Evolutionary conservation across 2,888 invertebrate species (phyloP).

Genomic region (Hyalella azteca): DNA sequence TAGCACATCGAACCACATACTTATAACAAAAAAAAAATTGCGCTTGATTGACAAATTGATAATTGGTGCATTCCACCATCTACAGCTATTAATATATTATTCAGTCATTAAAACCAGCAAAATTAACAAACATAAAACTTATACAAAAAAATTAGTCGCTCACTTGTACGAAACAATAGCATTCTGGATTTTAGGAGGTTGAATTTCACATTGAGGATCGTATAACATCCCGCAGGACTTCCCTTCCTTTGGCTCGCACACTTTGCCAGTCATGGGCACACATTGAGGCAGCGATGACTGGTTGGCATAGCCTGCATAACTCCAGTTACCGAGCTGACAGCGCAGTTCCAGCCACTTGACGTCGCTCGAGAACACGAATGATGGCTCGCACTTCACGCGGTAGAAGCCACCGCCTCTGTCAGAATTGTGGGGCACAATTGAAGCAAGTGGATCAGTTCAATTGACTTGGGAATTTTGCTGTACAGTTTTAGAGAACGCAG

Average conservation of each 20-base stretch:
- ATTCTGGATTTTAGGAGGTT: neutral
- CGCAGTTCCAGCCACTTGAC: conserved; percentile 19
- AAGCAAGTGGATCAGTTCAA: too few species aligned
- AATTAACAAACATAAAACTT: too few species aligned
- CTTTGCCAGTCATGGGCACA: neutral
- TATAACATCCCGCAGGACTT: neutral
- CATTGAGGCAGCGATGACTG: neutral
- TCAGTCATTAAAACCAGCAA: too few species aligned
- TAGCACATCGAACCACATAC: too few species aligned
- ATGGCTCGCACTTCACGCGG: neutral
- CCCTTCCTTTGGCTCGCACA: neutral
- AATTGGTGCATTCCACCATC: too few species aligned
- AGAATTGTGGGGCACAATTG: too few species aligned
- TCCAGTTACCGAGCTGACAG: neutral
- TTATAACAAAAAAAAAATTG: too few species aligned
- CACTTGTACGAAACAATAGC: neutral
- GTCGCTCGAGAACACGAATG: neutral
- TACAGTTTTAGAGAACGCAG: too few species aligned
- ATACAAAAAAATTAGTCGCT: neutral
- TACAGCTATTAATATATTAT: too few species aligned
- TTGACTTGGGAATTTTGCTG: too few species aligned
- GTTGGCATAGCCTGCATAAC: neutral
- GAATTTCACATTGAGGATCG: neutral
- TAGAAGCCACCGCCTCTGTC: conserved; percentile 5
- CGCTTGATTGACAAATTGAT: too few species aligned